Evolutionary conservation across 1,140 invertebrate genomes (phyloP).

Genomic region (Drosophila ercepeae): DNA sequence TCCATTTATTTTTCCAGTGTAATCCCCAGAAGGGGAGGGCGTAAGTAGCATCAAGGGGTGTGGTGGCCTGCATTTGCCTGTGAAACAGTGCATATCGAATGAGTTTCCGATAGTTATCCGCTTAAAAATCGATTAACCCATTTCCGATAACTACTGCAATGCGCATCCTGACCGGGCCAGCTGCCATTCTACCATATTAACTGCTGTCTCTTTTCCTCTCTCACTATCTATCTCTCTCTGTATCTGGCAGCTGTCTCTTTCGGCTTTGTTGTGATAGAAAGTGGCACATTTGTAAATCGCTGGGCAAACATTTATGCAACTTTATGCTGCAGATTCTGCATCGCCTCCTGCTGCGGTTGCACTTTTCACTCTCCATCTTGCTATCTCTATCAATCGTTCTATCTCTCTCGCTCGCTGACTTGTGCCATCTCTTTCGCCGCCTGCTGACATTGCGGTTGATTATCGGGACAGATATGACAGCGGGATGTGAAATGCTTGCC

Average conservation of each 20-base stretch:
- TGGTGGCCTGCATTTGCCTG: conserved; percentile 31
- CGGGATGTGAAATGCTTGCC: conserved; percentile 17
- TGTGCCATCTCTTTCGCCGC: conserved; percentile 5
- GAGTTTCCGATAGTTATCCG: conserved; percentile 81
- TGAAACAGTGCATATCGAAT: conserved; percentile 81
- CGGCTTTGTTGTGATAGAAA: conserved; percentile 72
- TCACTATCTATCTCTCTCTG: conserved; percentile 5
- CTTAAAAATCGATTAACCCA: conserved; percentile 83
- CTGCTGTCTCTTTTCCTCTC: conserved; percentile 30
- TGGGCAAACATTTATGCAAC: conserved; percentile 59
- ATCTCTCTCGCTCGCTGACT: background rate
- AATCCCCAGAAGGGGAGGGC: background rate
- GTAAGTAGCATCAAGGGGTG: background rate
- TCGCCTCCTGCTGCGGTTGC: conserved; percentile 30
- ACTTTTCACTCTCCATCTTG: conserved; percentile 12
- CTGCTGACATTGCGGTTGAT: conserved; percentile 72
- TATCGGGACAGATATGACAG: conserved; percentile 65
- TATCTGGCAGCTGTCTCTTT: conserved; percentile 2
- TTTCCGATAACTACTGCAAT: conserved; percentile 83
- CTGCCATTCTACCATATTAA: conserved; percentile 77
- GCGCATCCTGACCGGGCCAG: conserved; percentile 64
- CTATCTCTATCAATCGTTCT: background rate
- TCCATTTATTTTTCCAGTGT: conserved; percentile 1
- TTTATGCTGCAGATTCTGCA: conserved; percentile 24
- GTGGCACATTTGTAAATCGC: conserved; percentile 72